Conservation (phyloP, 2,797 vertebrate species). For the Agapornis canus region DNA sequence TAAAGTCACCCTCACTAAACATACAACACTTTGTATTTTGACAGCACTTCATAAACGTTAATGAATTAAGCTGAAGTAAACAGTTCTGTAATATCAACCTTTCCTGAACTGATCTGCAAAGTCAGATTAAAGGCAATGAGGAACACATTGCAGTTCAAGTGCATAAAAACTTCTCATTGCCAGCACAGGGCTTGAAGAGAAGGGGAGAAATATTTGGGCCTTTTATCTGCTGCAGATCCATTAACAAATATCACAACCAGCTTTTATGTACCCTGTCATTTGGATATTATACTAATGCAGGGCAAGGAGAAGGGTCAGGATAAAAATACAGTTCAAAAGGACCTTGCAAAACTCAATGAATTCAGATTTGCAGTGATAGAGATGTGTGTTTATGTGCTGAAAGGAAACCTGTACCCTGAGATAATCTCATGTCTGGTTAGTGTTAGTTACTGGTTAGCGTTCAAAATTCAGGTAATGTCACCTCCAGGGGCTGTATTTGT, state of each 20-base stretch:
- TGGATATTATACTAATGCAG: not conserved
- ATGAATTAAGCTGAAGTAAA: constrained; percentile 62
- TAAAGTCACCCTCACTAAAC: constrained; percentile 55
- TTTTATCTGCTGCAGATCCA: not conserved
- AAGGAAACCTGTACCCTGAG: not conserved
- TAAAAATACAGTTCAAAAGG: not conserved
- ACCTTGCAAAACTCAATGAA: not conserved
- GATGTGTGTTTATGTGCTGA: not conserved
- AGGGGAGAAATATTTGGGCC: not conserved
- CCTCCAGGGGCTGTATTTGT: not conserved
- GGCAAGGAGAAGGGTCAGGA: not conserved
- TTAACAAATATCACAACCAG: not conserved
- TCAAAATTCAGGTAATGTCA: not conserved
- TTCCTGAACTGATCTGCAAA: constrained; percentile 7
- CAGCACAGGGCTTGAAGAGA: not conserved
- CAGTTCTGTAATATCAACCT: constrained; percentile 13
- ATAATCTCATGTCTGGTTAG: not conserved
- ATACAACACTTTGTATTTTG: constrained; percentile 27
- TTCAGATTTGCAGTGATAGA: not conserved
- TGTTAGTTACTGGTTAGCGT: no score
- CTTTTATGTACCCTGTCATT: not conserved
- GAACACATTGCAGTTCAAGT: not conserved
- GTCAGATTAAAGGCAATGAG: constrained; percentile 57
- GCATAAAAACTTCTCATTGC: not conserved
- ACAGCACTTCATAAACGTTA: constrained; percentile 50